A percentile compares a stretch with the other conserved stretches of the same genome.
These are phyloP conservation scores for Scaptomyza flava DNA, from an alignment of 2,888 invertebrate species.

Conservation along the genomic window DNA sequence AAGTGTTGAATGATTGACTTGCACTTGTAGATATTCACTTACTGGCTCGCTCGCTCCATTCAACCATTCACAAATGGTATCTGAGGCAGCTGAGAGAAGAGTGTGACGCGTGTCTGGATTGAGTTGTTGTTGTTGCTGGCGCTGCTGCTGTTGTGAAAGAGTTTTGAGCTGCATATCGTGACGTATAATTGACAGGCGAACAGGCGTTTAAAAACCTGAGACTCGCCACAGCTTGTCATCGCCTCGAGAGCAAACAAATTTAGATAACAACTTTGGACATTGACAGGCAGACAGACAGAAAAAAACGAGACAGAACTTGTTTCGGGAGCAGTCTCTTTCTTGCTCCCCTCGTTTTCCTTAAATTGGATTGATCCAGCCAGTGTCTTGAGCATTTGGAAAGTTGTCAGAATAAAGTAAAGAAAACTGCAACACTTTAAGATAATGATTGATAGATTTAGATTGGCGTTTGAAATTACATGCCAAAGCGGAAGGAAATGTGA, in stretches of 20 bases:
- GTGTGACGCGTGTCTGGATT: conserved; percentile 40
- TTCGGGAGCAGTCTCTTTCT: conserved; percentile 14
- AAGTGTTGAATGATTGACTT: conserved; percentile 31
- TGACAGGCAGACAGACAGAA: conserved; percentile 30
- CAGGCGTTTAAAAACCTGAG: conserved; percentile 67
- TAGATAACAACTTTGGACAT: conserved; percentile 49
- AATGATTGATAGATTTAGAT: conserved; percentile 6
- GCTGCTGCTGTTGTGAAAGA: conserved; percentile 46
- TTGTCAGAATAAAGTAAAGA: conserved; percentile 23
- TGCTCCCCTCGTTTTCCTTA: no score
- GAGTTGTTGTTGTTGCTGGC: neutral
- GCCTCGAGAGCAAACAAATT: conserved; percentile 70
- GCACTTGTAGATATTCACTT: conserved; percentile 34
- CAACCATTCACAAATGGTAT: conserved; percentile 11
- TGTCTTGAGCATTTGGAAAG: conserved; percentile 37
- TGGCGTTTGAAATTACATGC: conserved; percentile 66
- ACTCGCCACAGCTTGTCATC: conserved; percentile 59
- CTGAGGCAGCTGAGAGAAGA: conserved; percentile 14
- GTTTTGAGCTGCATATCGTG: conserved; percentile 65
- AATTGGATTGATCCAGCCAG: conserved; percentile 43
- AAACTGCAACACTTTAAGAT: conserved; percentile 20
- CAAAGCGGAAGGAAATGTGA: conserved; percentile 70
- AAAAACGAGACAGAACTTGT: neutral
- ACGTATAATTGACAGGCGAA: conserved; percentile 73
- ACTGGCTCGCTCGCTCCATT: conserved; percentile 1